phyloP scores from a whole-genome alignment of 2,113 vertebrate species.

The Xiphophorus hellerii region DNA sequence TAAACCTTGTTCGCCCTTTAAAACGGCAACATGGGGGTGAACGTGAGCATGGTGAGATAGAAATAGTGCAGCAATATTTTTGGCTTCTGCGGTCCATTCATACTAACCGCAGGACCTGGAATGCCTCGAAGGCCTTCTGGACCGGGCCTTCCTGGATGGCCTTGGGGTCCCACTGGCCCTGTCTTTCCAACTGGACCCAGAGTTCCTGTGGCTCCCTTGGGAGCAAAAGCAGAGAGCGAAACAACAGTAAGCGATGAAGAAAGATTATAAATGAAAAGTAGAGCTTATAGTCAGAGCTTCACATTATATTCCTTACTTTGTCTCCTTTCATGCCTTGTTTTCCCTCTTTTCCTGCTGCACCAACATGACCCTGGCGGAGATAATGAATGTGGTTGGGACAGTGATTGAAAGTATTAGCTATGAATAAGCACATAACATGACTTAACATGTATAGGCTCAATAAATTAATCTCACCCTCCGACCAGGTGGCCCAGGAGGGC shows the following conservation, averaged over 20 bases:
- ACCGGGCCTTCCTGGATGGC: slow-evolving; percentile 84
- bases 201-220: slow-evolving; percentile 82
- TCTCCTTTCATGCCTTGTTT: slow-evolving; percentile 88
- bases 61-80: slow-evolving; percentile 1
- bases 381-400: not conserved
- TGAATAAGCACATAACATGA: slow-evolving; percentile 14
- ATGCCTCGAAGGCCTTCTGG: slow-evolving; percentile 89
- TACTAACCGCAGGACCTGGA: slow-evolving; percentile 89
- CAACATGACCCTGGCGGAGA: slow-evolving; percentile 81
- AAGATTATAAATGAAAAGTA: not conserved
- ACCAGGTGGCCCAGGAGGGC: slow-evolving; percentile 87
- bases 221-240: not conserved
- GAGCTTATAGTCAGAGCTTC: not conserved
- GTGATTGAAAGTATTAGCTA: not conserved
- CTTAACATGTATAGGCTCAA: not conserved
- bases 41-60: not conserved
- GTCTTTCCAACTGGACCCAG: slow-evolving; percentile 83
- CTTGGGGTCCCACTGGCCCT: slow-evolving; percentile 86
- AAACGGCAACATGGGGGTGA: slow-evolving; percentile 23
- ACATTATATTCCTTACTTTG: slow-evolving; percentile 80
- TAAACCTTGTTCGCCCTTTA: slow-evolving; percentile 90
- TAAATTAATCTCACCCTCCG: slow-evolving; percentile 81
- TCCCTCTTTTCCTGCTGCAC: slow-evolving; percentile 85
- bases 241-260: not conserved
- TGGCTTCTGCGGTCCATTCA: not conserved